Evolutionary conservation across 2,797 vertebrate species (phyloP).

Genomic region (Typhlichthys eigenmanni): DNA sequence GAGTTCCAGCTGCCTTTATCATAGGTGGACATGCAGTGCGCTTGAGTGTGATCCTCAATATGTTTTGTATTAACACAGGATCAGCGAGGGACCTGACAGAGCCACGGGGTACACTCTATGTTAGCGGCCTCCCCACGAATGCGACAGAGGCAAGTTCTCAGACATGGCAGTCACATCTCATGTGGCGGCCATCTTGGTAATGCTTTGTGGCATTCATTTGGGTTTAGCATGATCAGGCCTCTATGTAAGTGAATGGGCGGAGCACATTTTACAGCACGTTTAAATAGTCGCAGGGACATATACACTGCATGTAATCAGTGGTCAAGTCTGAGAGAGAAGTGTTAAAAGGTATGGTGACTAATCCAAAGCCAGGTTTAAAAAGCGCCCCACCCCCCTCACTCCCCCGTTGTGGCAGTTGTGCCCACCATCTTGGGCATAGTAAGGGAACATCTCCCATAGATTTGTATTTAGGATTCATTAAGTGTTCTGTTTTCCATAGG

Average conservation of each 20-base stretch:
- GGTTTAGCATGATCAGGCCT: neutral
- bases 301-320: no score
- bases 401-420: neutral
- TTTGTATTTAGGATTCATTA: no score
- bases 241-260: no score
- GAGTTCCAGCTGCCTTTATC: neutral
- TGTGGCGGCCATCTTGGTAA: neutral
- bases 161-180: neutral
- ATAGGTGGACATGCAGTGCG: neutral
- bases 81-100: constrained; percentile 8
- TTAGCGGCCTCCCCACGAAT: constrained; percentile 46
- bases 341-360: no score
- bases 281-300: no score
- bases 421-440: no score
- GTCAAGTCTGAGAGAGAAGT: no score
- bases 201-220: neutral
- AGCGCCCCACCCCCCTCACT: no score
- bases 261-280: no score
- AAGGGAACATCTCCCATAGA: no score
- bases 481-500: constrained; percentile 25
- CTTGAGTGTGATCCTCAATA: neutral
- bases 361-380: no score
- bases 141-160: constrained; percentile 59
- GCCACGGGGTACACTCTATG: constrained; percentile 24
- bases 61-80: constrained; percentile 23